Base-by-base conservation (phyloP, 2,888 invertebrate genomes). In the Acronicta psi region DNA sequence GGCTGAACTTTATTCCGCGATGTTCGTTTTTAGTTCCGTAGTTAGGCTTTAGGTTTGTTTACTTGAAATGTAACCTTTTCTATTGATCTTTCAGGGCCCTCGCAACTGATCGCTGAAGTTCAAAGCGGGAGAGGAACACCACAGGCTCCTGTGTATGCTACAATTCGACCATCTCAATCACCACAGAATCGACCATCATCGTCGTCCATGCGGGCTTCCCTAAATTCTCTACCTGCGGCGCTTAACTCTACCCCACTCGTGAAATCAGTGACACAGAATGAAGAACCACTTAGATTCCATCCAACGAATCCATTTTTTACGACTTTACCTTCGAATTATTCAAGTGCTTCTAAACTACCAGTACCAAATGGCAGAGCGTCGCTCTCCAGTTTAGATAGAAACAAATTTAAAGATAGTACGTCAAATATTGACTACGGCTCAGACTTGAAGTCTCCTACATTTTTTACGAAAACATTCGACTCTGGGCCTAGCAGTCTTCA, bases 291-390 rank as follows among this genome's bases (percentile, higher is more conserved):
- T 41, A 87, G 82, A 80, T 90, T 93, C 75, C 93, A 94, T 74
- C 94, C 93, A 51, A 93, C 94, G 25, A 94, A 94, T 79, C 94
- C 94, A 50, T 94, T 94, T 85, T 94, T 93, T 81, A 91, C 93
- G 47, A 93, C 92, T 65, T 83, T 94, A 76, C 92, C 93, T 56
- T 85, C 89, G 52, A 92, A 89, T 82, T 85, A 89, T 75, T 84
- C 89, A 60, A 91, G 85, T 86, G 79, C 89, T 86, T 93, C 93
- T 79, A 94, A 90, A 83, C 82, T 93, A 70, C 93, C 93, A 13
- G 81, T 93, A 69, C 91, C 92, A 47, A 93, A 93, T 59, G 87
- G 92, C 59, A 87, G 85, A 80, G 63, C 88, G 18, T 79, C 86
- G 16, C 73, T 85, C 47, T 82, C 89, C 68, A 86, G 83, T 70